Conservation (phyloP, 2,797 vertebrate species). For the Gouania willdenowi region DNA sequence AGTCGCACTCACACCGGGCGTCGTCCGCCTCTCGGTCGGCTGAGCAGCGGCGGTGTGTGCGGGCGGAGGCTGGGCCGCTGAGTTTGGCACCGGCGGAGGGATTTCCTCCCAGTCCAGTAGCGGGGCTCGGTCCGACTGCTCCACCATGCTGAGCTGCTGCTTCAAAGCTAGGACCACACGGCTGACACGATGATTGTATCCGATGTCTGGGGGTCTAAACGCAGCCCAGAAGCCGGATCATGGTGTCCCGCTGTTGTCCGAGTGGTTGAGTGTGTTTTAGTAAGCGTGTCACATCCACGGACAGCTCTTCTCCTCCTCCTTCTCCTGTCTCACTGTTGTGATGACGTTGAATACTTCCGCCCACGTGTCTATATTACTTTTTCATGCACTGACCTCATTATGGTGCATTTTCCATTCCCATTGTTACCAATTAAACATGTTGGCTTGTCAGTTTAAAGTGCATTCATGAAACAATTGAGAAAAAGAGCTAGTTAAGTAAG, state of each 20-base stretch:
- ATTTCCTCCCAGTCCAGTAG: slow-evolving; percentile 94
- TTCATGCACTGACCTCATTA: slow-evolving; percentile 42
- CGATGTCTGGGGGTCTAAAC: slow-evolving; percentile 11
- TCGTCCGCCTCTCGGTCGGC: slow-evolving; percentile 33
- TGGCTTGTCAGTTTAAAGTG: no score
- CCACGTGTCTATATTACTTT: slow-evolving; percentile 68
- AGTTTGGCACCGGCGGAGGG: slow-evolving; percentile 73
- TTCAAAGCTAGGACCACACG: slow-evolving; percentile 2
- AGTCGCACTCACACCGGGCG: slow-evolving; percentile 30
- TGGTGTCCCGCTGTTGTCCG: slow-evolving; percentile 30
- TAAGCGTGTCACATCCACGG: slow-evolving; percentile 68
- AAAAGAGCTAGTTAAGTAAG: no score
- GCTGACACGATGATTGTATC: no score
- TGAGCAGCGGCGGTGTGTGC: slow-evolving; percentile 19
- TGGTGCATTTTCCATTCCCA: no score
- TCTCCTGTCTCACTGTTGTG: slow-evolving; percentile 67
- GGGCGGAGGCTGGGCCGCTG: slow-evolving; percentile 52
- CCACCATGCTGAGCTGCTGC: slow-evolving; percentile 72
- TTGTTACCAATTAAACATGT: no score
- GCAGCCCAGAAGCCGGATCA: slow-evolving; percentile 31
- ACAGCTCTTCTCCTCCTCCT: slow-evolving; percentile 20
- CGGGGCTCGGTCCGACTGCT: slow-evolving; percentile 90
- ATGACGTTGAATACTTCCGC: slow-evolving; percentile 78
- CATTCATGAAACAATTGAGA: no score
- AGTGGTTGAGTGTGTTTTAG: slow-evolving; percentile 54